Evolutionary conservation across 1,140 invertebrate species (phyloP), one percentile per base, ranked within the genome.

Genomic region (Oryctes rhinoceros): DNA sequence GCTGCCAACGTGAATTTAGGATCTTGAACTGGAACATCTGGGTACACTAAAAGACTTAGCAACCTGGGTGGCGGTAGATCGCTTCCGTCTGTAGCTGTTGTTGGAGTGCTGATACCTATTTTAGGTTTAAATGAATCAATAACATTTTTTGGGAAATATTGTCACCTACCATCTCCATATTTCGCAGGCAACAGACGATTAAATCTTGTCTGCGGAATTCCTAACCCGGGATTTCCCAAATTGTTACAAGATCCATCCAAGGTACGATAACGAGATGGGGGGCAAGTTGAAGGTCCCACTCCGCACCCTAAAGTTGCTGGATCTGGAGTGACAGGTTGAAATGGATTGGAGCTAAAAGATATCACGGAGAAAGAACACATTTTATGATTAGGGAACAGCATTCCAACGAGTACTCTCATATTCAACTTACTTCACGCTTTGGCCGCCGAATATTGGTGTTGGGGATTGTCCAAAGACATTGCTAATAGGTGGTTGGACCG

Each of bases 191-290:
- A 84, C 0, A 99, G 89, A 79, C 87, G 82, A 44, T 83, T 83
- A 74, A 87, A 92, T 62, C 92, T 91, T 2, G 93, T 94, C 81
- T 92, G 92, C 0, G 95, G 92, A 79, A 91, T 91, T 4, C 96
- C 96, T 90, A 92, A 92, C 0, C 89, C 90, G 0, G 95, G 93
- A 83, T 93, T 91, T 39, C 90, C 84, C 5, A 95, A 84, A 87
- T 97, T 97, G 86, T 97, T 98, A 85, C 96, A 98, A 0, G 94
- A 92, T 0, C 96, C 96, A 86, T 97, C 96, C 76, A 93, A 91
- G 1, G 92, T 91, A 24, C 96, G 90, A 85, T 96, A 97, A 78
- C 90, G 90, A 0, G 89, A 87, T 76, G 90, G 87, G 10, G 85
- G 85, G 82, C 91, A 93, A 13, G 80, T 62, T 5, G 86, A 78